A percentile compares a stretch with the other conserved stretches of the same genome.
Conservation (phyloP, 2,888 invertebrate species). For the Yponomeuta cagnagella region DNA sequence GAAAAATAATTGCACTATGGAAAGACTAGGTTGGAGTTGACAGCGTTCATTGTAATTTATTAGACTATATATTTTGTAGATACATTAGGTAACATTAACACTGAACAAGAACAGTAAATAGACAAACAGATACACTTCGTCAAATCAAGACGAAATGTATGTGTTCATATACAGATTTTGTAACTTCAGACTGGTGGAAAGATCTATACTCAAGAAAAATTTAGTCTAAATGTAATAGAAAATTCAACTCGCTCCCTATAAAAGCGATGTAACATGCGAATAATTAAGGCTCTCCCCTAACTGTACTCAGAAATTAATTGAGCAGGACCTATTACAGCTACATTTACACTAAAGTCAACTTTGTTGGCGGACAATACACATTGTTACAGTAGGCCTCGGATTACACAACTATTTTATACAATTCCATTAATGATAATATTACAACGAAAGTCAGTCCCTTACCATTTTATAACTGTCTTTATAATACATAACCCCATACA, state of each 20-base stretch:
- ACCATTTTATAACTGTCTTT: constrained; percentile 59
- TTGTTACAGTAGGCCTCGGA: constrained; percentile 59
- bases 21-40: neutral
- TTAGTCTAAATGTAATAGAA: constrained; percentile 22
- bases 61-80: no score
- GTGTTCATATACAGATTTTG: neutral
- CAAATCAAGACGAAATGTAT: neutral
- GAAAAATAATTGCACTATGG: neutral
- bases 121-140: neutral
- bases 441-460: constrained; percentile 70
- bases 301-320: constrained; percentile 66
- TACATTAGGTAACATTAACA: neutral
- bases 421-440: constrained; percentile 66
- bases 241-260: constrained; percentile 46
- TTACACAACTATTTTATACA: constrained; percentile 64
- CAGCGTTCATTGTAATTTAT: neutral
- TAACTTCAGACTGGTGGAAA: neutral
- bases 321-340: constrained; percentile 67
- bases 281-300: constrained; percentile 45
- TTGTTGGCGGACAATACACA: constrained; percentile 57
- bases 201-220: neutral
- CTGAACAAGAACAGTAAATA: neutral
- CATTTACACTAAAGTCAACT: constrained; percentile 64
- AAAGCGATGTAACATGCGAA: constrained; percentile 34
- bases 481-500: constrained; percentile 59